These are phyloP conservation scores for Macrochelys suwanniensis DNA, from an alignment of 2,797 vertebrate species.

Conservation along the genomic window DNA sequence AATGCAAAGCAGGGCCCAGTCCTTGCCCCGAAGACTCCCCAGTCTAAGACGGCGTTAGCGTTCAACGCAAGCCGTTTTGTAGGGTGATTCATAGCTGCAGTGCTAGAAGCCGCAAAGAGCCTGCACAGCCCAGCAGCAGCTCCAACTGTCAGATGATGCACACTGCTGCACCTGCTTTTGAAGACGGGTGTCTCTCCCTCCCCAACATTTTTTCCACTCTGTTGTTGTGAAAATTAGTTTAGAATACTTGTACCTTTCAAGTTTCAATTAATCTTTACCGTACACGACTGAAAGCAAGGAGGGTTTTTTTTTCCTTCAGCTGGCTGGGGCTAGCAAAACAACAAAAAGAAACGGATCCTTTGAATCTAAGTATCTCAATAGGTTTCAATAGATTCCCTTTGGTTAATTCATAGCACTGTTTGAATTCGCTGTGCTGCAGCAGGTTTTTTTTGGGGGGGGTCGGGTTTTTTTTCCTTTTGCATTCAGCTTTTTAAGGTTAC, in stretches of 20 bases:
- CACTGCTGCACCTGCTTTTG: background rate
- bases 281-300: background rate
- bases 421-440: slow-evolving; percentile 9
- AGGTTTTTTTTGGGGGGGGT: background rate
- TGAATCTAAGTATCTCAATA: slow-evolving; percentile 20
- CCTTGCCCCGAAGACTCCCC: background rate
- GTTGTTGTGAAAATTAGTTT: slow-evolving; percentile 36
- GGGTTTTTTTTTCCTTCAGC: background rate
- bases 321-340: background rate
- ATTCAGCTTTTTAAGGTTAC: slow-evolving; percentile 17
- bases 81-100: background rate
- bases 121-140: background rate
- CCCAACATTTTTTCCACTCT: background rate
- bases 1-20: background rate
- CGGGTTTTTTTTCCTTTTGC: background rate
- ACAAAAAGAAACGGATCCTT: slow-evolving; percentile 25
- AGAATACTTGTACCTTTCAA: slow-evolving; percentile 18
- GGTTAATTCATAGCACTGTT: slow-evolving; percentile 15
- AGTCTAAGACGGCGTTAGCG: no score
- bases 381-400: slow-evolving; percentile 36
- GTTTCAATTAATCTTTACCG: slow-evolving; percentile 10
- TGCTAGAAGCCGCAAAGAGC: no score
- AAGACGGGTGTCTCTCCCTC: background rate
- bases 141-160: background rate
- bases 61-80: background rate